Percentiles rank a stretch among this genome's conserved stretches.
Evolutionary conservation across 2,888 invertebrate species (phyloP).

Genomic region (Caenorhabditis panamensis): DNA sequence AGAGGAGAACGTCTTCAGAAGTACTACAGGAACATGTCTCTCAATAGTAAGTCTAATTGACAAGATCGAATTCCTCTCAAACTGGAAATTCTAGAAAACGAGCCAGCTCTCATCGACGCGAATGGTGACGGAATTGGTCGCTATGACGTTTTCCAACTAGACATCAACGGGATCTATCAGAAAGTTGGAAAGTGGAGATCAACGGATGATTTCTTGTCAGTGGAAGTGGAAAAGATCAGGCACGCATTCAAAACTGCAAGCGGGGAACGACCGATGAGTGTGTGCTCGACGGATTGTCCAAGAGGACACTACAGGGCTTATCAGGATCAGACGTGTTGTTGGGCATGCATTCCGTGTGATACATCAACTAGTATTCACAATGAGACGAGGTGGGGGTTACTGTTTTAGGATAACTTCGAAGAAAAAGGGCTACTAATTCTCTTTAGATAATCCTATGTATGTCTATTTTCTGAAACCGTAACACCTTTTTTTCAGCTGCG

Average conservation of each 20-base stretch:
- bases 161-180: slow-evolving; percentile 84
- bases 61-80: neutral
- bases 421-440: neutral
- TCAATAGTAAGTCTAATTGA: slow-evolving; percentile 82
- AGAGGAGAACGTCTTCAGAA: slow-evolving; percentile 85
- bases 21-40: slow-evolving; percentile 85
- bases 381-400: slow-evolving; percentile 82
- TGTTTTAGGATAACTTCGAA: neutral
- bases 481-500: slow-evolving; percentile 82
- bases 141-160: slow-evolving; percentile 87
- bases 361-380: slow-evolving; percentile 85
- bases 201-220: slow-evolving; percentile 69
- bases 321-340: slow-evolving; percentile 84
- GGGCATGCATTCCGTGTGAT: slow-evolving; percentile 86
- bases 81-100: slow-evolving; percentile 82
- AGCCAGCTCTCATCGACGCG: slow-evolving; percentile 83
- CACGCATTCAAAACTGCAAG: slow-evolving; percentile 52
- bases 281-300: slow-evolving; percentile 86
- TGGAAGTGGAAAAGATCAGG: slow-evolving; percentile 68
- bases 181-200: slow-evolving; percentile 78
- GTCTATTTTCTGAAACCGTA: neutral
- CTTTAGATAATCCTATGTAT: neutral
- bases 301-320: slow-evolving; percentile 83
- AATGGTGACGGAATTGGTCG: slow-evolving; percentile 87
- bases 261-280: slow-evolving; percentile 84